A percentile compares a stretch with the other conserved stretches of the same genome.
Evolutionary conservation across 2,113 vertebrate species (phyloP).

Genomic region (Leptosomus discolor): DNA sequence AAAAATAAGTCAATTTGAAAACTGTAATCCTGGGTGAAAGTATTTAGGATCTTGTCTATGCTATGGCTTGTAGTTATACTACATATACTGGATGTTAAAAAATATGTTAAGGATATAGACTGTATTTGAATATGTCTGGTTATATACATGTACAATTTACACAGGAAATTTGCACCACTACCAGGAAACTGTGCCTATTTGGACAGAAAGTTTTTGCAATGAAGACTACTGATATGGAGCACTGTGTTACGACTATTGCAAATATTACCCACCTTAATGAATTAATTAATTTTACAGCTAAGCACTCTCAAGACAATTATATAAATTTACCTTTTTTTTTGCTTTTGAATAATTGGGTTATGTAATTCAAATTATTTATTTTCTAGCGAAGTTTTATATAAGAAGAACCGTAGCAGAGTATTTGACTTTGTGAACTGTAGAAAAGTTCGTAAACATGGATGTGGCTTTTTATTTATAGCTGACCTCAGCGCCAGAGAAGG

Average conservation of each 20-base stretch:
- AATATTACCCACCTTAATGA: background rate
- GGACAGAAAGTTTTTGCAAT: background rate
- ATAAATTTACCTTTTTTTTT: background rate
- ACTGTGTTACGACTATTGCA: background rate
- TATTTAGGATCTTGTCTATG: background rate
- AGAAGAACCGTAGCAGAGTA: background rate
- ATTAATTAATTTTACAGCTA: background rate
- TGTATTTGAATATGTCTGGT: background rate
- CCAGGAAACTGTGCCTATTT: background rate
- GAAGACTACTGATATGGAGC: background rate
- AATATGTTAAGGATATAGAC: background rate
- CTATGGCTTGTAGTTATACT: background rate
- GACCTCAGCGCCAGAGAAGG: background rate
- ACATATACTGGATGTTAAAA: background rate
- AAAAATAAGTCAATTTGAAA: background rate
- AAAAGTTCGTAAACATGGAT: background rate
- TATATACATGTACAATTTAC: background rate
- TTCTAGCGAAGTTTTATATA: background rate
- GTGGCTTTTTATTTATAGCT: background rate
- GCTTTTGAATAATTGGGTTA: background rate
- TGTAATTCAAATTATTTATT: background rate
- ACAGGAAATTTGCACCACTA: background rate
- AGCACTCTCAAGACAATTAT: background rate
- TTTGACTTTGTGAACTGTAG: background rate
- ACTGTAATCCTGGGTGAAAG: background rate